phyloP scores from a whole-genome alignment of 2,888 invertebrate genomes.

The Actias luna region DNA sequence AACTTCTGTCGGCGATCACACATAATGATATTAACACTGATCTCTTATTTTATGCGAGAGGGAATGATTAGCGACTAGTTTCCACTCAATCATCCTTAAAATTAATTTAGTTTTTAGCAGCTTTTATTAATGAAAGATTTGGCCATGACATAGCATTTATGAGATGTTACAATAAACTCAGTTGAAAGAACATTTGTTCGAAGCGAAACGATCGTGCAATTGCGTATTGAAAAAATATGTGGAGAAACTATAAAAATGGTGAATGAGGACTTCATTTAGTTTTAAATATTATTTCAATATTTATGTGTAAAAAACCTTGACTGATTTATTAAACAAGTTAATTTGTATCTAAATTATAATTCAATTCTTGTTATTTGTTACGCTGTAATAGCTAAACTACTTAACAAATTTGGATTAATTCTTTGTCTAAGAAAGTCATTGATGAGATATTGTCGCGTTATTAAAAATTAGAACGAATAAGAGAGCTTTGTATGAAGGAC shows the following conservation, averaged over 20 bases:
- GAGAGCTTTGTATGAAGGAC: too few relatives aligned
- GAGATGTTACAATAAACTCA: conserved; percentile 6
- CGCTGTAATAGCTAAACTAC: too few relatives aligned
- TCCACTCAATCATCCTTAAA: conserved; percentile 22
- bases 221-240: background rate
- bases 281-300: background rate
- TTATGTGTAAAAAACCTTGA: background rate
- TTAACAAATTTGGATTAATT: too few relatives aligned
- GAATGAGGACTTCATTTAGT: background rate
- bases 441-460: too few relatives aligned
- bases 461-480: too few relatives aligned
- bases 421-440: too few relatives aligned
- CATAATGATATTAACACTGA: conserved; percentile 29
- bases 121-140: conserved; percentile 18
- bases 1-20: conserved; percentile 23
- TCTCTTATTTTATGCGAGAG: conserved; percentile 26
- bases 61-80: conserved; percentile 37
- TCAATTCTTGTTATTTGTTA: too few relatives aligned
- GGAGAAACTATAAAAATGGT: background rate
- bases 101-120: conserved; percentile 23
- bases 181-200: background rate
- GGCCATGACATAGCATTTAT: background rate
- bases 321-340: background rate
- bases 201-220: conserved; percentile 7
- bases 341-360: background rate